Evolutionary conservation across 2,113 vertebrate species (phyloP).

Genomic region (Aramus guarauna): DNA sequence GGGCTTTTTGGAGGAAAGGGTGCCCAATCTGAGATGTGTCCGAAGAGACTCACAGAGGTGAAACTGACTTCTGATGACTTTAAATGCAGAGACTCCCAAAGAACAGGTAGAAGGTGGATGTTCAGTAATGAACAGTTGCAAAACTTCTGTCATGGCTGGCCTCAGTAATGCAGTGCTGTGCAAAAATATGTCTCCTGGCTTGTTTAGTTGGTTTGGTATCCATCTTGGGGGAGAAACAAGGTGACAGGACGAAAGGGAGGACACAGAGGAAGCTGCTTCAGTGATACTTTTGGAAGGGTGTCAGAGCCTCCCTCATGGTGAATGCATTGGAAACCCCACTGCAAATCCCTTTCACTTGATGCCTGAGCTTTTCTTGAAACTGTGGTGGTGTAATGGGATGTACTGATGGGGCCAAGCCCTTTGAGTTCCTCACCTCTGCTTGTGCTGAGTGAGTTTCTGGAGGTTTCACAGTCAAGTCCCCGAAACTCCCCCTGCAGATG

Average conservation of each 20-base stretch:
- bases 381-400: background rate
- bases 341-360: background rate
- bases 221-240: background rate
- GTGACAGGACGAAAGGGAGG: background rate
- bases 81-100: background rate
- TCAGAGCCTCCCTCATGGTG: background rate
- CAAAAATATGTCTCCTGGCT: background rate
- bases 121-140: background rate
- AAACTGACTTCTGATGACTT: background rate
- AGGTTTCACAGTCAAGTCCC: background rate
- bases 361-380: background rate
- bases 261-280: background rate
- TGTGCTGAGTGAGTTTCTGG: background rate
- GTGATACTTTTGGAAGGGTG: background rate
- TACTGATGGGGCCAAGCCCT: background rate
- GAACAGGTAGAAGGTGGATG: background rate
- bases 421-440: background rate
- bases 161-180: fast-evolving
- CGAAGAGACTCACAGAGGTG: background rate
- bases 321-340: background rate
- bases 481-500: background rate
- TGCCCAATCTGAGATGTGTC: background rate
- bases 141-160: background rate
- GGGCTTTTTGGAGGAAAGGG: background rate
- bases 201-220: background rate